These are phyloP conservation scores for Patella caerulea DNA, from an alignment of 2,888 invertebrate species.

Conservation along the genomic window DNA sequence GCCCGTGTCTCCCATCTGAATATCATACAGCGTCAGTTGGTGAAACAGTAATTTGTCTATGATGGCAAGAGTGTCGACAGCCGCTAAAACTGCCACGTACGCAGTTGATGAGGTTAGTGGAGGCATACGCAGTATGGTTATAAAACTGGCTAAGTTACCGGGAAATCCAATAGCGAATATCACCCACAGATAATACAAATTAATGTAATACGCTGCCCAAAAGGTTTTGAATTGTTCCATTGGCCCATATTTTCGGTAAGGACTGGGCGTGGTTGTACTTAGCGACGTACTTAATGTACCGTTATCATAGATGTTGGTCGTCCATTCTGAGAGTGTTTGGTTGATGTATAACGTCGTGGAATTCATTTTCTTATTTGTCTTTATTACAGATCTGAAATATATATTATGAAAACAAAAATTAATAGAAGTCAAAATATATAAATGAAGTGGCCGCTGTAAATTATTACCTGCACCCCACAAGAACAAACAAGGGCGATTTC, in stretches of 20 bases:
- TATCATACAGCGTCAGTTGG: conserved; percentile 44
- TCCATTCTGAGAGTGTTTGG: neutral
- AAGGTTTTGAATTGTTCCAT: conserved; percentile 34
- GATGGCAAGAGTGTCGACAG: conserved; percentile 54
- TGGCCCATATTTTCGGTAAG: conserved; percentile 12
- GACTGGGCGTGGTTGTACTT: neutral
- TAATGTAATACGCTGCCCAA: conserved; percentile 45
- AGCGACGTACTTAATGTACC: neutral
- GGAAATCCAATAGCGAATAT: conserved; percentile 54
- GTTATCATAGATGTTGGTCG: neutral
- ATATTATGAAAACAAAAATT: too few relatives aligned
- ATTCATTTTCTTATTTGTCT: too few relatives aligned
- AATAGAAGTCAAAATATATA: too few relatives aligned
- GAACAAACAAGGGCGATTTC: too few relatives aligned
- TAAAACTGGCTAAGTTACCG: conserved; percentile 54
- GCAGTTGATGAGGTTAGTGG: conserved; percentile 52
- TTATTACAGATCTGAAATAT: too few relatives aligned
- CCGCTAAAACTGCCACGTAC: conserved; percentile 54
- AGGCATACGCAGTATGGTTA: conserved; percentile 53
- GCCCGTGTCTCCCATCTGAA: conserved; percentile 42
- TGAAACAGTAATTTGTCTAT: conserved; percentile 47
- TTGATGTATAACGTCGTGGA: too few relatives aligned
- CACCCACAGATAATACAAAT: conserved; percentile 54
- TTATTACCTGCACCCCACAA: too few relatives aligned
- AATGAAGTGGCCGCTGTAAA: too few relatives aligned